Evolutionary conservation across 2,888 invertebrate species (phyloP).

Genomic region (Chloroclysta siterata): DNA sequence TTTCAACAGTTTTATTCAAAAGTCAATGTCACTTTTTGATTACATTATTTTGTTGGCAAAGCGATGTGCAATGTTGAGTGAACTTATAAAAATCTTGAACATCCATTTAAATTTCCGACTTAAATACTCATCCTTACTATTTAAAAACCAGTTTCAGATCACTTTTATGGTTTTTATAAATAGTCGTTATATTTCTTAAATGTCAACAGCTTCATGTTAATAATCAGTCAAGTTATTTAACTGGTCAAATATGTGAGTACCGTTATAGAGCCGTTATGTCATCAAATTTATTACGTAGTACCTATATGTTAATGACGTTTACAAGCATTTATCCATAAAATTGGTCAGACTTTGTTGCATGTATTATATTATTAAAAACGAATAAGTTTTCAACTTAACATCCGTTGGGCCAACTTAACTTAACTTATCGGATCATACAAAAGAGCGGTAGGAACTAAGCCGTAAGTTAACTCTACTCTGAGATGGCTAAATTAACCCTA

Average conservation of each 20-base stretch:
- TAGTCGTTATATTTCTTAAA: slow-evolving; percentile 19
- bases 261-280: slow-evolving; percentile 17
- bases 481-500: too few species aligned
- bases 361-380: too few species aligned
- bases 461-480: too few species aligned
- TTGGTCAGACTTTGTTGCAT: too few species aligned
- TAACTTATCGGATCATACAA: too few species aligned
- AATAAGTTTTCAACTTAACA: too few species aligned
- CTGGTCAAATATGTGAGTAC: slow-evolving; percentile 7
- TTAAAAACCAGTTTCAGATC: slow-evolving; percentile 16
- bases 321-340: too few species aligned
- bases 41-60: neutral
- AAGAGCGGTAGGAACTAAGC: too few species aligned
- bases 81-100: slow-evolving; percentile 4
- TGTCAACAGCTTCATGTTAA: slow-evolving; percentile 14
- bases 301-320: too few species aligned
- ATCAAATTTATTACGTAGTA: slow-evolving; percentile 5
- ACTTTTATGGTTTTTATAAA: slow-evolving; percentile 12
- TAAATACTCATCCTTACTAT: slow-evolving; percentile 20
- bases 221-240: slow-evolving; percentile 9
- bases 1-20: neutral
- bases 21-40: neutral
- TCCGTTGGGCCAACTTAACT: too few species aligned
- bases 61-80: slow-evolving; percentile 5
- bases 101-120: slow-evolving; percentile 4